Conservation (phyloP, 2,113 vertebrate species). For the Tychaedon coryphoeus region DNA sequence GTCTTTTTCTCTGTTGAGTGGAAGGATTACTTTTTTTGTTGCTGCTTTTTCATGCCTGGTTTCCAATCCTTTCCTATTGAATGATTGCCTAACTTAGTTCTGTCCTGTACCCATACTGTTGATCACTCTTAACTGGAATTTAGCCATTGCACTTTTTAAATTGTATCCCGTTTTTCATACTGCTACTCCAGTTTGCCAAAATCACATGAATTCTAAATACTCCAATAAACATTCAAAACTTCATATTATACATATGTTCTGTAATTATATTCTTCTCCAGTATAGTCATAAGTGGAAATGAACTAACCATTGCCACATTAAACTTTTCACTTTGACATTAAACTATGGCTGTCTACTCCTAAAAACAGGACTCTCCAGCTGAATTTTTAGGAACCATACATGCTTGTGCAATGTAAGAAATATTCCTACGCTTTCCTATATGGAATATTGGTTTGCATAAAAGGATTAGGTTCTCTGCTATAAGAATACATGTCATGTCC, state of each 20-base stretch:
- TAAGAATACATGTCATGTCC: background rate
- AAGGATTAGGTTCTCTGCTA: background rate
- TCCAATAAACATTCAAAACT: background rate
- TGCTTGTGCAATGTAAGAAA: background rate
- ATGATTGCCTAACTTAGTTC: background rate
- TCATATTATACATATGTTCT: background rate
- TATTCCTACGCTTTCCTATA: background rate
- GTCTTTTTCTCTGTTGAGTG: background rate
- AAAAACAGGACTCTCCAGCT: background rate
- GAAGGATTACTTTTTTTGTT: background rate
- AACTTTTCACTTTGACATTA: background rate
- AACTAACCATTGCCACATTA: background rate
- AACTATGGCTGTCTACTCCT: background rate
- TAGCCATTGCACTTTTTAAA: background rate
- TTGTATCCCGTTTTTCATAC: background rate
- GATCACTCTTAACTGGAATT: background rate
- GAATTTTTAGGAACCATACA: background rate
- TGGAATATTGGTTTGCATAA: background rate
- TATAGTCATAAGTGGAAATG: background rate
- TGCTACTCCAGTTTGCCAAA: background rate
- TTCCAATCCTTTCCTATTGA: background rate
- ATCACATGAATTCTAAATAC: background rate
- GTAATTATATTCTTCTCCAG: background rate
- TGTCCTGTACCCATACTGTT: background rate
- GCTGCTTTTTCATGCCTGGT: background rate